Conservation (phyloP, 1,140 invertebrate genomes). For the Lutraria rhynchaena region DNA sequence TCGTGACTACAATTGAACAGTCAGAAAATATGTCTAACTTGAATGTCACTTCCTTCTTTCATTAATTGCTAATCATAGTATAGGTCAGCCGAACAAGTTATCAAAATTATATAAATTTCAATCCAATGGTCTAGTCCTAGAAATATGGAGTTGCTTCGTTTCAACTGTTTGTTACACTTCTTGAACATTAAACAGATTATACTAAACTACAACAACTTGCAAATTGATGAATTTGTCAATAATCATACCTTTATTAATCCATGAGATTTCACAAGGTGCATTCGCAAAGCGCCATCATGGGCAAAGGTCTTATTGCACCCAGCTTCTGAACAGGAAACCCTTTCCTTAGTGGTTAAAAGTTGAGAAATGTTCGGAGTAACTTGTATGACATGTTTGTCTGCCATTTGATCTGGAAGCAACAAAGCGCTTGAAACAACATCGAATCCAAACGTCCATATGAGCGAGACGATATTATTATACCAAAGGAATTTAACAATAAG, state of each 20-base stretch:
- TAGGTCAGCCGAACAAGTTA: too few species aligned
- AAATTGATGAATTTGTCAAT: too few species aligned
- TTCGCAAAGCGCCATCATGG: conserved; percentile 38
- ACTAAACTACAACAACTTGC: too few species aligned
- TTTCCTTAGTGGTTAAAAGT: conserved; percentile 27
- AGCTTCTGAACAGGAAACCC: conserved; percentile 27
- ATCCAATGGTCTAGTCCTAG: too few species aligned
- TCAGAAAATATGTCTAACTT: too few species aligned
- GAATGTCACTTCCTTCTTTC: too few species aligned
- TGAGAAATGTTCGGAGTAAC: conserved; percentile 27
- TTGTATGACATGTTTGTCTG: conserved; percentile 13
- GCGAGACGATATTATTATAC: not conserved
- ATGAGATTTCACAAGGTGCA: conserved; percentile 51
- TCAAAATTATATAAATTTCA: too few species aligned
- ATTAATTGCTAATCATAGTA: too few species aligned
- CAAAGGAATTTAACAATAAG: not conserved
- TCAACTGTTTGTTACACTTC: too few species aligned
- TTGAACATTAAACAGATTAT: too few species aligned
- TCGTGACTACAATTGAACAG: too few species aligned
- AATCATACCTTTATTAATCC: conserved; percentile 18
- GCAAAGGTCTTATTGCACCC: conserved; percentile 37
- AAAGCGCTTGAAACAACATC: conserved; percentile 12
- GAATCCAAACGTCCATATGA: not conserved
- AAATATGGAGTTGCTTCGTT: too few species aligned
- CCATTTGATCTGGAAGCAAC: conserved; percentile 31